Evolutionary conservation across 2,888 invertebrate genomes (phyloP), one percentile per base, ranked within the genome.

Genomic region (Hydraecia micacea): DNA sequence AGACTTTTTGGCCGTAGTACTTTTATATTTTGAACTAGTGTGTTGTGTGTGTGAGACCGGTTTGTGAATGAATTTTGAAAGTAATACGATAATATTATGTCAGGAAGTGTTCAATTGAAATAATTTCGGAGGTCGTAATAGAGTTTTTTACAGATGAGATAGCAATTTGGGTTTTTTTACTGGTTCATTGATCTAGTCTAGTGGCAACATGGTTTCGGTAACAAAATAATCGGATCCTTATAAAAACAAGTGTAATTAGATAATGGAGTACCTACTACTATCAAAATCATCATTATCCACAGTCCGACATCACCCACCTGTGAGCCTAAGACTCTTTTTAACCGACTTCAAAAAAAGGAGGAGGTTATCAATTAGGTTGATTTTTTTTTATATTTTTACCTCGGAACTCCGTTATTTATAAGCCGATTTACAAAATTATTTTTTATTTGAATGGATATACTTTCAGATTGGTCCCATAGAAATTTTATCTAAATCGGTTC

Each of bases 21-120:
- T 60, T 73, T 83, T 32, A 71, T 70, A 60, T 78, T 78, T 71
- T 71, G 28, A 28, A 42, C 36, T 8, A 36, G 42, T 36, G 39
- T 25, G 55, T 65, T 65, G 73, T 75, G 28, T n/a, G n/a, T n/a
- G n/a, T n/a, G n/a, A 62, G n/a, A 77, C 84, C 73, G 69, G 84
- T 84, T 84, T n/a, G 11, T 76, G 80, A 84, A 84, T 81, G 76
- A 84, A 80, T 73, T 83, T 75, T 81, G 84, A 84, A 84, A 84
- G 84, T 84, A 77, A 75, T 39, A 63, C 80, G 60, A 71, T 62
- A 55, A 55, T 72, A 80, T 74, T 84, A 74, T 80, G 76, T 74
- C 74, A 80, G 84, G 60, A 68, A 74, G 58, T 77, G 39, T 67
- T 82, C 25, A 71, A 83, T 84, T 80, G 49, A 80, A 65, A 71